Base-by-base conservation (phyloP, 2,797 vertebrate genomes). In the Synaphobranchus kaupii region DNA sequence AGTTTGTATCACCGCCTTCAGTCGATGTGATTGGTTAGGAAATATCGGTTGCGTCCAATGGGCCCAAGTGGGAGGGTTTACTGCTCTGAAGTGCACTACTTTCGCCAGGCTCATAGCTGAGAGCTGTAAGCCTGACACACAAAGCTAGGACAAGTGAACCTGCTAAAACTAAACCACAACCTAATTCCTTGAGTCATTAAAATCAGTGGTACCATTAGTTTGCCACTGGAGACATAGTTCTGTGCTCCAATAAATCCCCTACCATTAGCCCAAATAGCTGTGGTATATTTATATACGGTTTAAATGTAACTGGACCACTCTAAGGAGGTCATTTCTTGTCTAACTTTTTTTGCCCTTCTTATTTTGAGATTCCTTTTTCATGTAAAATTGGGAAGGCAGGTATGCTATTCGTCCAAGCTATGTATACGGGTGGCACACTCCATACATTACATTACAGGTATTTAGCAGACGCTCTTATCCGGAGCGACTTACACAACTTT, bases 311-410 rank as follows among this genome's bases (percentile, higher is more conserved):
- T 87, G 86, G 60, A 47, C 78, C 58, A 80, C 56, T 48, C 56
- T 81, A 66, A 83, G 34, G 54, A 83, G 56, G 86, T 83, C 78
- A 86, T 50, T 66, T 82, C 82, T 66, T 44, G 54, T 22, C 78
- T 25, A 81, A 81, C 78, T 48, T 81, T 80, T 15, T 47, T 25
- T 88, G 76, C 50, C 54, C 28, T 81, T 81, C 47, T 48, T 80
- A 22, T 84, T 71, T 44, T 71, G 83, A 34, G 3, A 85, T 66
- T 85, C 84, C 82, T 68, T 56, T 56, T n/a, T 20, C 17, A 54
- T 17, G n/a, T 52, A 50, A 54, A 10, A 63, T 6, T 25, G 17
- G 58, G 13, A 25, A 5, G 58, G 58, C 58, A 63, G 17, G 58
- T 25, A 20, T 63, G 58, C 15, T 17, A 63, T 63, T 63, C 20